Conservation (phyloP, 1,140 invertebrate genomes). For the Oedothorax gibbosus region DNA sequence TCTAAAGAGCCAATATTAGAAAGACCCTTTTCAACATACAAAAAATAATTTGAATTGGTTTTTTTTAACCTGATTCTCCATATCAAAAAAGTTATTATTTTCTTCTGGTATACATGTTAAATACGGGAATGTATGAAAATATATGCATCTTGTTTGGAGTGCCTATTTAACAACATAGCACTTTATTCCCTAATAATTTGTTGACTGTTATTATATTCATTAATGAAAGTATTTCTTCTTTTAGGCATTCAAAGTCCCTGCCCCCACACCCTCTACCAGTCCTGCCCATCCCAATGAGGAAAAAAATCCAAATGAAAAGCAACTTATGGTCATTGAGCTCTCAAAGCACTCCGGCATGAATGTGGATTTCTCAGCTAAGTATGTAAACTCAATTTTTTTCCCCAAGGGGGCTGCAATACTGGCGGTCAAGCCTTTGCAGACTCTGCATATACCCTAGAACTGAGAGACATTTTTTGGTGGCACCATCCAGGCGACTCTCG, state of each 20-base stretch:
- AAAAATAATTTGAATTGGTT: too few relatives aligned
- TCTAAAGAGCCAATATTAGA: too few relatives aligned
- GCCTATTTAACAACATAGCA: not conserved
- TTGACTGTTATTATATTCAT: conserved; percentile 63
- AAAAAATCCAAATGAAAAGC: conserved; percentile 74
- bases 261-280: conserved; percentile 64
- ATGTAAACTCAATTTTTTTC: too few relatives aligned
- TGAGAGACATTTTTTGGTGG: too few relatives aligned
- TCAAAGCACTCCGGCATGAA: conserved; percentile 86
- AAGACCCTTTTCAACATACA: too few relatives aligned
- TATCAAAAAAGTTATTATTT: too few relatives aligned
- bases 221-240: not conserved
- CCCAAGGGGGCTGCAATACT: too few relatives aligned
- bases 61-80: too few relatives aligned
- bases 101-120: not conserved
- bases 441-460: too few relatives aligned
- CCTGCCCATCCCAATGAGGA: conserved; percentile 56
- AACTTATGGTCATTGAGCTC: conserved; percentile 78
- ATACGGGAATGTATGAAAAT: too few relatives aligned
- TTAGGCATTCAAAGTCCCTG: conserved; percentile 63
- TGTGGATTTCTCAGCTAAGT: conserved; percentile 83
- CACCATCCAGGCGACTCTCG: too few relatives aligned
- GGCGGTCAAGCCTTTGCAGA: too few relatives aligned
- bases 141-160: not conserved
- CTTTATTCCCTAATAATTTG: not conserved